Evolutionary conservation across 2,797 vertebrate genomes (phyloP), one percentile per base, ranked within the genome.

Genomic region (Acanthurus leucopareius): DNA sequence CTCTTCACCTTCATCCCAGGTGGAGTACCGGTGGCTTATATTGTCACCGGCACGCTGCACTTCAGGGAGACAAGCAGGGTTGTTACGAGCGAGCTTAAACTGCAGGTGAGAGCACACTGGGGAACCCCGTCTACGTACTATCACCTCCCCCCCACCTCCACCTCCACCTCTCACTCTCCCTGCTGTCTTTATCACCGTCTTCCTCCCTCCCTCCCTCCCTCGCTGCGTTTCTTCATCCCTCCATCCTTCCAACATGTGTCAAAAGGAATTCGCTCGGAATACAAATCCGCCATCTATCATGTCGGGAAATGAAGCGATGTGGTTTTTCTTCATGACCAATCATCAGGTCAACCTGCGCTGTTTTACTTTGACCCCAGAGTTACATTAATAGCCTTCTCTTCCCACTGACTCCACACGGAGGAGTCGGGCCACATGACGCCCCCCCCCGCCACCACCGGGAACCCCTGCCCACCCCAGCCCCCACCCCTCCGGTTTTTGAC

Each of bases 321-420:
- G 75, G 22, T 62, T n/a, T 82, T 87, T 85, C 71, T 73, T 63
- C 70, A 10, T 73, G 81, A 79, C 76, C 84, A 77, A 16, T 74
- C 73, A 62, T 71, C 62, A 38, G 78, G 89, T 80, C 85, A 54
- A n/a, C 8, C 61, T 70, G 74, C 10, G 13, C 53, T 5, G 45
- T 57, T 61, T 65, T 22, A 61, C 80, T 84, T 73, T 79, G 77
- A 67, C 85, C 79, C 63, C 14, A 40, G 44, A 62, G 61, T 65
- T 71, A 65, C 85, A 79, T 76, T 82, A 77, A 86, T 67, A 77
- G 73, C 69, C 65, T 75, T 45, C 38, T 61, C 73, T 75, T 73
- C 53, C 67, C 59, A 11, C 73, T 9, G 54, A 69, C 83, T 74
- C 79, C 77, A 53, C 82, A 44, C 58, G 83, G 86, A 77, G 76